Evolutionary conservation across 2,113 vertebrate genomes (phyloP).

Genomic region (Catharus bicknelli): DNA sequence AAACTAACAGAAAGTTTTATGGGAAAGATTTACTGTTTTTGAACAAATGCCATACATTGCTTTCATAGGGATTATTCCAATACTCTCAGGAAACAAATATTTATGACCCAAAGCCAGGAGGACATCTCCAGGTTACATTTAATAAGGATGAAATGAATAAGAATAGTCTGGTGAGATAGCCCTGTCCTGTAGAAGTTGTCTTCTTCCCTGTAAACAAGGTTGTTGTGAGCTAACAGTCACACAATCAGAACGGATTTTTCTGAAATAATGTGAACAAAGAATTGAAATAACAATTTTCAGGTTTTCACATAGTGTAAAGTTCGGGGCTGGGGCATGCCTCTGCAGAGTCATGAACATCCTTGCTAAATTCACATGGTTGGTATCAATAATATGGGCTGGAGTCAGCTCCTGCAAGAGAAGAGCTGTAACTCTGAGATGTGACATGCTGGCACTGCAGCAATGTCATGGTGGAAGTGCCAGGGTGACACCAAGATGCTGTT

Average conservation of each 20-base stretch:
- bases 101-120: background rate
- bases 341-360: background rate
- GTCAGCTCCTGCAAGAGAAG: background rate
- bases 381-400: no score
- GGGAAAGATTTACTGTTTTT: background rate
- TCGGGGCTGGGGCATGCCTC: background rate
- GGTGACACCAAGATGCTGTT: background rate
- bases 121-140: background rate
- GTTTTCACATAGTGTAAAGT: background rate
- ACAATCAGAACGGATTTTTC: background rate
- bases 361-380: accelerated
- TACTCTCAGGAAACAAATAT: background rate
- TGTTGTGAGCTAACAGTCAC: background rate
- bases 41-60: background rate
- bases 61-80: background rate
- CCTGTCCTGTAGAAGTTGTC: background rate
- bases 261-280: background rate
- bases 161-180: background rate
- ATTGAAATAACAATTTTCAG: background rate
- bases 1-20: background rate
- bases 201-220: background rate
- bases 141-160: background rate
- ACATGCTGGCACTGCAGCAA: background rate
- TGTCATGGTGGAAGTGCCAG: background rate
- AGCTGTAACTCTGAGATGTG: background rate